phyloP scores from a whole-genome alignment of 1,140 invertebrate genomes.

The Orchesella cincta region DNA sequence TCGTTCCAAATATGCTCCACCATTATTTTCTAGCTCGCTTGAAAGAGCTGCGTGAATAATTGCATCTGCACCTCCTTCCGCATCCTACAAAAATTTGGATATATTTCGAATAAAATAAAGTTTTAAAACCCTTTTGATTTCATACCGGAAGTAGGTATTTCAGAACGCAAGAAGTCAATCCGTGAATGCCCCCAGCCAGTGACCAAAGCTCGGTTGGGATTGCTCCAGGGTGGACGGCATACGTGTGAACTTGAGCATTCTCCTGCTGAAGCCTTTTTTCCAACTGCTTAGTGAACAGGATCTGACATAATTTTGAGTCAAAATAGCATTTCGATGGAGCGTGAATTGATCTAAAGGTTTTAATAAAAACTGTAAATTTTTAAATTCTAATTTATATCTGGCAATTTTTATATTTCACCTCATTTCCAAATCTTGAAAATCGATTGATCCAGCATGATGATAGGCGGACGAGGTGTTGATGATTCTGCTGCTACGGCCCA shows the following conservation, averaged over 20 bases:
- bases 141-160: too few relatives aligned
- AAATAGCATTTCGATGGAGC: conserved; percentile 65
- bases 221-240: conserved; percentile 66
- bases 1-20: conserved; percentile 68
- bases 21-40: conserved; percentile 67
- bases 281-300: conserved; percentile 73
- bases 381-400: too few relatives aligned
- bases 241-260: conserved; percentile 65
- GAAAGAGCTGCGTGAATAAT: conserved; percentile 73
- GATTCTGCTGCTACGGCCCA: conserved; percentile 66
- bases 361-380: too few relatives aligned
- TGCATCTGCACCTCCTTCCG: conserved; percentile 72
- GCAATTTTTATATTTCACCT: too few relatives aligned
- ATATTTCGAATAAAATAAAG: too few relatives aligned
- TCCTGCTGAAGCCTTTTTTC: conserved; percentile 63
- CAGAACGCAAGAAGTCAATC: too few relatives aligned
- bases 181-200: too few relatives aligned
- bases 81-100: too few relatives aligned
- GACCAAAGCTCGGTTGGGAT: conserved; percentile 11
- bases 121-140: too few relatives aligned
- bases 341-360: not conserved
- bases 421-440: conserved; percentile 75
- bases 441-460: conserved; percentile 66
- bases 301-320: conserved; percentile 83
- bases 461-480: conserved; percentile 85